Evolutionary conservation across 2,797 vertebrate species (phyloP), one percentile per base, ranked within the genome.

Genomic region (Huso huso): DNA sequence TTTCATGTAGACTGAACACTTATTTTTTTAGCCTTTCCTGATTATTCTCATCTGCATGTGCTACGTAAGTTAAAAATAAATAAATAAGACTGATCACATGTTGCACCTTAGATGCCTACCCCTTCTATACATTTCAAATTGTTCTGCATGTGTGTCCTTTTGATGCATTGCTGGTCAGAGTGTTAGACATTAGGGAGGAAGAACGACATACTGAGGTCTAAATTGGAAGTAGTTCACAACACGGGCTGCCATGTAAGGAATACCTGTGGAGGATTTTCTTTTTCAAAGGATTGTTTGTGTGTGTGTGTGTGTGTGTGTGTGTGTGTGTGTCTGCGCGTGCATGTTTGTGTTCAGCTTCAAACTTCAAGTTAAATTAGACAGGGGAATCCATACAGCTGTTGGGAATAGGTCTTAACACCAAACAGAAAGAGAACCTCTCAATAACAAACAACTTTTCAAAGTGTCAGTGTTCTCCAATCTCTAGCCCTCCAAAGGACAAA

Each of bases 321-420:
- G 6, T 10, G 55, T n/a, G 55, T 58, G 6, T 9, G 6, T 10
- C 6, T n/a, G 55, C 12, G 1, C 6, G 23, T 66, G n/a, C 49
- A n/a, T 61, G 6, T n/a, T n/a, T 2, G 23, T 48, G 61, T 12
- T 37, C 65, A 15, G 63, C 51, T 73, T 62, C 67, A 57, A 55
- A 49, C 9, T 71, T 64, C 55, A 65, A 74, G 48, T 15, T 69
- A 58, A 10, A 7, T 52, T 48, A 65, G 52, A 68, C 71, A 64
- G 64, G 51, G 52, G 52, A 78, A 76, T 78, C 76, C 69, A 72
- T 78, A 75, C 50, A 65, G 50, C 71, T 64, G 23, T 37, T 37
- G 73, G 72, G 73, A 62, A 65, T 68, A 71, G 66, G 65, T 74
- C 73, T 50, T 76, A 70, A 72, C 75, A 73, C n/a, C 65, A 10